Base-by-base conservation (phyloP, 2,797 vertebrate genomes). In the Sphaeramia orbicularis region DNA sequence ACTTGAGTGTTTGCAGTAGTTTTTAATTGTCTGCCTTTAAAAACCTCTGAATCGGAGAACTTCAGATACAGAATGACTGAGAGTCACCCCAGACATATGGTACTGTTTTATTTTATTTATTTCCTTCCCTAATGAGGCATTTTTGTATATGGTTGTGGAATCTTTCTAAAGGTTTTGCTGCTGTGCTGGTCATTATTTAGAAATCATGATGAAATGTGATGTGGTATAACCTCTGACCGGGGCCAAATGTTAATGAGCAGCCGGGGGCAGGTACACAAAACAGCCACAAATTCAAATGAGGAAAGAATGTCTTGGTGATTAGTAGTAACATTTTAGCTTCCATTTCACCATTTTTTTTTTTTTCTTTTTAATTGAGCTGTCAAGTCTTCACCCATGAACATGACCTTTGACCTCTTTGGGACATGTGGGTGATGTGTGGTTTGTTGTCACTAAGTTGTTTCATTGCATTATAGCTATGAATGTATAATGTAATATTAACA, bases 161-260 rank as follows among this genome's bases (percentile, higher is more conserved):
- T 50, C 37, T 41, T 72, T 63, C 51, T 11, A 73, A 79, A 66
- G 27, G 36, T 75, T 51, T 38, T 42, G 5, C 27, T 43, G 36
- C 37, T 52, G 9, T 7, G 8, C 3, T 32, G 45, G 51, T 47
- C 38, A 47, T 56, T 66, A 41, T 71, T 71, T 69, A 35, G 8
- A 49, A 70, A 65, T 49, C 11, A 36, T 64, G 8, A 15, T 7
- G 54, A 37, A 65, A 52, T 62, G 10, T n/a, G 24, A 48, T 52
- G 56, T 45, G 62, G 50, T 47, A 49, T 43, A 50, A 70, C 49
- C 19, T 18, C 0, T 65, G 64, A 61, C 57, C 37, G 0, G 16
- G 63, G 73, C 78, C 71, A 78, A 48, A 65, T 15, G 66, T 74
- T 83, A 85, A 84, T 80, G 65, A 38, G 52, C 43, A 62, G 24